A percentile compares a stretch with the other conserved stretches of the same genome.
Conservation (phyloP, 2,113 vertebrate species). For the Furnarius figulus region DNA sequence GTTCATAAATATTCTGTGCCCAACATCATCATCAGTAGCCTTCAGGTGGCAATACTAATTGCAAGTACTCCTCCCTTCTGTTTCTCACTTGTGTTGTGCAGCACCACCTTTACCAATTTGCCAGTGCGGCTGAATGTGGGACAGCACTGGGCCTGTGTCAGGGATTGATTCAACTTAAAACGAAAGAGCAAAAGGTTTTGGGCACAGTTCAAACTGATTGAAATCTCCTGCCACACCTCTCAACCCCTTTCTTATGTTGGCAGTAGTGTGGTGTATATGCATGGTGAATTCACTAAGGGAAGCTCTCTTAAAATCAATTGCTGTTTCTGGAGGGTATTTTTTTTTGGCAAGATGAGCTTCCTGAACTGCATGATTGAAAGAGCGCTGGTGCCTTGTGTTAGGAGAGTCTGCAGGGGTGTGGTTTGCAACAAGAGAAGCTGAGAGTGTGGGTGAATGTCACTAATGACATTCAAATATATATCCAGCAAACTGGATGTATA, state of each 20-base stretch:
- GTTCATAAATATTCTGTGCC: background rate
- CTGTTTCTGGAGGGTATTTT: background rate
- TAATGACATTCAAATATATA: no score
- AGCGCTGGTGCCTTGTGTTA: background rate
- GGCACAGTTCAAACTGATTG: background rate
- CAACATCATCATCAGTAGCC: background rate
- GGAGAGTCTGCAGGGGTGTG: background rate
- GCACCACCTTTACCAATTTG: background rate
- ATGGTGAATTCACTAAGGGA: background rate
- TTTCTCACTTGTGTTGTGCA: background rate
- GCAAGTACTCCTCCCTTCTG: background rate
- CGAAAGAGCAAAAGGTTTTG: background rate
- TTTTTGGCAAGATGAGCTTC: background rate
- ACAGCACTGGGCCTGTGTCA: fast-evolving
- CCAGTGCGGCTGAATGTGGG: background rate
- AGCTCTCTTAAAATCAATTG: background rate
- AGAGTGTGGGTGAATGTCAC: background rate
- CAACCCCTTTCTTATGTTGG: background rate
- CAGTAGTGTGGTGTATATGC: background rate
- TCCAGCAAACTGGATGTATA: background rate
- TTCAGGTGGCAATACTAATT: background rate
- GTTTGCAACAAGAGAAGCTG: background rate
- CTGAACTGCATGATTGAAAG: fast-evolving
- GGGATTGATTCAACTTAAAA: background rate
- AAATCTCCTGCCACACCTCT: background rate